Conservation (phyloP, 1,140 invertebrate genomes). For the Nebria ingens region DNA sequence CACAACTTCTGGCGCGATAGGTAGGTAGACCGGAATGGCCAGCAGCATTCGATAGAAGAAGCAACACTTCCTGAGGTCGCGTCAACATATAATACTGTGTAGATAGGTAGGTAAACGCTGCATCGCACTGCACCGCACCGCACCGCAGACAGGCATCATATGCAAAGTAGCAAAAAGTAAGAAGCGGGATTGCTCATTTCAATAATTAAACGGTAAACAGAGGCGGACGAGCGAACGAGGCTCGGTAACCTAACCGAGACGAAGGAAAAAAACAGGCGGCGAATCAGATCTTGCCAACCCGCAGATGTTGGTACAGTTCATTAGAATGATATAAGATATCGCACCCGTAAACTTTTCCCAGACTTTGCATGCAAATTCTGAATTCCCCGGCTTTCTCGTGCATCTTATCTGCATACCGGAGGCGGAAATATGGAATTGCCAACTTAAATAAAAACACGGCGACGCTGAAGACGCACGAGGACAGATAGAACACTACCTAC, state of each 20-base stretch:
- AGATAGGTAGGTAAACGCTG: too few relatives aligned
- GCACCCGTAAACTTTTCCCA: not conserved
- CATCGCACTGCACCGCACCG: too few relatives aligned
- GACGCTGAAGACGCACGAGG: not conserved
- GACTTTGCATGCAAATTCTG: not conserved
- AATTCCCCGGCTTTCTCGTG: not conserved
- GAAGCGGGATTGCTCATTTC: too few relatives aligned
- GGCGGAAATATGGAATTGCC: constrained; percentile 5
- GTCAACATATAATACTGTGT: too few relatives aligned
- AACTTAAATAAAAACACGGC: constrained; percentile 9
- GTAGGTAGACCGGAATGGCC: too few relatives aligned
- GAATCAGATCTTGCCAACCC: not conserved
- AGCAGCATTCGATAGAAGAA: not conserved
- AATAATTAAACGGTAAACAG: not conserved
- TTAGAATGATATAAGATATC: constrained; percentile 4
- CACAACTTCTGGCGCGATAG: too few relatives aligned
- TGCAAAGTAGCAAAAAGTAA: too few relatives aligned
- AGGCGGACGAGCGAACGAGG: not conserved
- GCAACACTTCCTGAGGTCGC: not conserved
- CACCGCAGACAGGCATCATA: too few relatives aligned
- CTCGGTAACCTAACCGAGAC: too few relatives aligned
- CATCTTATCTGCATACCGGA: constrained; percentile 9
- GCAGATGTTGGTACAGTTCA: not conserved
- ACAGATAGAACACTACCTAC: not conserved
- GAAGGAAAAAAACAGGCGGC: not conserved